A percentile compares a stretch with the other conserved stretches of the same genome.
phyloP scores from a whole-genome alignment of 2,113 vertebrate genomes.

The Chroicocephalus ridibundus region DNA sequence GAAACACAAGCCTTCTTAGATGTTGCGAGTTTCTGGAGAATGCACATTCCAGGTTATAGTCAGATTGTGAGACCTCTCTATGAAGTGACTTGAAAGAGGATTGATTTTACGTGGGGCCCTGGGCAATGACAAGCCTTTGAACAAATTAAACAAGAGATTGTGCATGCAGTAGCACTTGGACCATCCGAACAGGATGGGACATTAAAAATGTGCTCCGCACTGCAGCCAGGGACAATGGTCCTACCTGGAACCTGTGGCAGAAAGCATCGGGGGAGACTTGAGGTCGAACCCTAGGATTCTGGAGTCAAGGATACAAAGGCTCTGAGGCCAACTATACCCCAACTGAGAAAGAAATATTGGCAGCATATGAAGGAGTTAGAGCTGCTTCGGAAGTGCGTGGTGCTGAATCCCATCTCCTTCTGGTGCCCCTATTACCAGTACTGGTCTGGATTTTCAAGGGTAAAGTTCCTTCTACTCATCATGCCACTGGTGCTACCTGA shows the following conservation, averaged over 20 bases:
- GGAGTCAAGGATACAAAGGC: neutral
- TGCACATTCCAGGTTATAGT: neutral
- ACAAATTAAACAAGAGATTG: neutral
- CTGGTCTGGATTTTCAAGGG: neutral
- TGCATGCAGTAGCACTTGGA: neutral
- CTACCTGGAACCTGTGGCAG: neutral
- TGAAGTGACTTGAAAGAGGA: neutral
- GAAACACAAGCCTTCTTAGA: neutral
- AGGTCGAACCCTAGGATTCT: neutral
- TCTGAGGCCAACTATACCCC: neutral
- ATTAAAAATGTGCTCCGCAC: neutral
- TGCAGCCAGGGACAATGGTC: neutral
- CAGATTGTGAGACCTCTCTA: neutral
- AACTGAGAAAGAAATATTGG: neutral
- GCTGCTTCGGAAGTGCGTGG: neutral
- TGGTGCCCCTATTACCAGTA: neutral
- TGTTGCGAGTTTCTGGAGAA: neutral
- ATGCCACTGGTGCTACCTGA: neutral
- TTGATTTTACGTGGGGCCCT: neutral
- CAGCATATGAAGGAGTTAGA: neutral
- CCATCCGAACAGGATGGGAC: neutral
- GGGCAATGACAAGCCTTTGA: neutral
- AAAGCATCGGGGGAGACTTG: neutral
- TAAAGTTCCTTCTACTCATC: neutral
- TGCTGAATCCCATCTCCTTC: neutral